Conservation (phyloP, 2,797 vertebrate genomes). For the Brachyrhaphis roseni region DNA sequence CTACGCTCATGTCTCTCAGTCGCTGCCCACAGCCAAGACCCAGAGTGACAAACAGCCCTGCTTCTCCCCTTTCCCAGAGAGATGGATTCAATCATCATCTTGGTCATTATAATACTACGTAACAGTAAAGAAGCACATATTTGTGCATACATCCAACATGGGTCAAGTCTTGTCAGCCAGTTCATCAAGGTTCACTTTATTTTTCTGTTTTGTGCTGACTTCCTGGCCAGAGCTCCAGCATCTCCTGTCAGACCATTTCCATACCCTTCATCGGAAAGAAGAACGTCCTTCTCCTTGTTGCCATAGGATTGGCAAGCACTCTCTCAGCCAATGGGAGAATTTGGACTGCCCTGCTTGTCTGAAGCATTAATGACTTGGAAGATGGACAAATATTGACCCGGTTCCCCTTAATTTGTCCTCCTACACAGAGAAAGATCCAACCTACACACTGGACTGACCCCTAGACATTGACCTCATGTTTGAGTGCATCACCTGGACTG, state of each 20-base stretch:
- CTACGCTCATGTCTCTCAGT: constrained; percentile 57
- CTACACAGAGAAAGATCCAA: constrained; percentile 49
- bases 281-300: constrained; percentile 32
- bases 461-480: constrained; percentile 62
- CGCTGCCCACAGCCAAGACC: constrained; percentile 57
- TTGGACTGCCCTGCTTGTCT: constrained; percentile 68
- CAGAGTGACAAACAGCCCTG: constrained; percentile 38
- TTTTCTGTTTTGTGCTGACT: constrained; percentile 53
- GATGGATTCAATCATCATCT: constrained; percentile 68
- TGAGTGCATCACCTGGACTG: constrained; percentile 63
- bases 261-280: constrained; percentile 36
- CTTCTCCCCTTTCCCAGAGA: constrained; percentile 45
- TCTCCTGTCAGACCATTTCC: constrained; percentile 34
- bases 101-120: constrained; percentile 64
- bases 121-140: constrained; percentile 68
- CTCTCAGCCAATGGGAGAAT: constrained; percentile 40
- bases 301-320: constrained; percentile 30
- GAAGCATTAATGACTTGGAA: constrained; percentile 73
- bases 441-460: constrained; percentile 80
- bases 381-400: constrained; percentile 59
- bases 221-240: constrained; percentile 18
- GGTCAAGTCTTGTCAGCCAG: constrained; percentile 76
- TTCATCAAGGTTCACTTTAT: constrained; percentile 69
- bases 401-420: not conserved
- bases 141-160: constrained; percentile 61